These are phyloP conservation scores for Diabrotica virgifera DNA, from an alignment of 1,140 invertebrate genomes.

Conservation along the genomic window DNA sequence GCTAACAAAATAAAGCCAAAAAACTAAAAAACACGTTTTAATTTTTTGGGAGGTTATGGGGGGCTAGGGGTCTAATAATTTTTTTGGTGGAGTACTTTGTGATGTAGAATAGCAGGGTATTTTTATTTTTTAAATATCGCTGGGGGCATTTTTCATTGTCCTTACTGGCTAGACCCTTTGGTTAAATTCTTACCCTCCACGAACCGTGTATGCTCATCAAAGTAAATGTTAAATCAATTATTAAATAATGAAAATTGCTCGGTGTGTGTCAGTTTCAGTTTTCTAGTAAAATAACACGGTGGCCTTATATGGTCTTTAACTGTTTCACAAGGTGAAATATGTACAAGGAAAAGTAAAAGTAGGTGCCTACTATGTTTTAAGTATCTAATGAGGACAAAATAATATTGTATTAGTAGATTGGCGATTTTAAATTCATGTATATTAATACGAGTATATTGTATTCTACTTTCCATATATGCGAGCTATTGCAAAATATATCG, in stretches of 20 bases:
- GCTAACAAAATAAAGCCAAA: too few species aligned
- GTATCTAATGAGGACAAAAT: slow-evolving; percentile 17
- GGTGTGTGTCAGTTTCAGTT: background rate
- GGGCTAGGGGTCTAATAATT: too few species aligned
- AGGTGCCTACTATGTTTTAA: slow-evolving; percentile 15
- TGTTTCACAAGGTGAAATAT: slow-evolving; percentile 26
- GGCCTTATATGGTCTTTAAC: slow-evolving; percentile 24
- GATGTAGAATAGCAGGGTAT: too few species aligned
- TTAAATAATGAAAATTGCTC: slow-evolving; percentile 13
- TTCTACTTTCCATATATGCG: slow-evolving; percentile 5
- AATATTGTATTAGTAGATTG: slow-evolving; percentile 5
- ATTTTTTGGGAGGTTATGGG: too few species aligned
- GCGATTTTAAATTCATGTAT: background rate
- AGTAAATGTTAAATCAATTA: background rate
- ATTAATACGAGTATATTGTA: slow-evolving; percentile 10
- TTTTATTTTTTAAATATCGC: too few species aligned
- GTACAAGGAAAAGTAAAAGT: slow-evolving; percentile 33
- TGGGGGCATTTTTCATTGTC: too few species aligned
- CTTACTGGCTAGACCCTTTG: too few species aligned
- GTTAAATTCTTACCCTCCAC: too few species aligned
- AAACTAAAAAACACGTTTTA: too few species aligned
- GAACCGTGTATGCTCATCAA: too few species aligned
- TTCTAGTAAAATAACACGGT: slow-evolving; percentile 17
- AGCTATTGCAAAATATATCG: too few species aligned
- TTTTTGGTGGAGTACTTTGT: too few species aligned